phyloP scores from a whole-genome alignment of 2,113 vertebrate genomes.

The Phycodurus eques region DNA sequence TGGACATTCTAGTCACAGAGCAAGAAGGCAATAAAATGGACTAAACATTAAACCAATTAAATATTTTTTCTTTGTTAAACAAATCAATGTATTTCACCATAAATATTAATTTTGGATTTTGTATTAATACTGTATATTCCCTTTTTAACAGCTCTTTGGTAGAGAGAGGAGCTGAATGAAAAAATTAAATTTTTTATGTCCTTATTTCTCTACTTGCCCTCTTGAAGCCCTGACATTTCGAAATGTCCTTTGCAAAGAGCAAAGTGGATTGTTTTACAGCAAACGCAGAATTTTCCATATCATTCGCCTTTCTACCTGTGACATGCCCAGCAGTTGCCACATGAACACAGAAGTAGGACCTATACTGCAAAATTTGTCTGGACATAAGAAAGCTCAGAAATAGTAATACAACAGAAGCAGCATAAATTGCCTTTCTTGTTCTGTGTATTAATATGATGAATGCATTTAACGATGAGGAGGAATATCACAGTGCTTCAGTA shows the following conservation, averaged over 20 bases:
- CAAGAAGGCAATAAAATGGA: too few relatives aligned
- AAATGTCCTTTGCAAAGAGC: slow-evolving; percentile 44
- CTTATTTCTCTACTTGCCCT: slow-evolving; percentile 30
- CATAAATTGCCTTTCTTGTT: slow-evolving; percentile 38
- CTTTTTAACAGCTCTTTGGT: background rate
- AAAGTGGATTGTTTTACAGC: slow-evolving; percentile 32
- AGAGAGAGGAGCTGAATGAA: slow-evolving; percentile 9
- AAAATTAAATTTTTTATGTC: slow-evolving; percentile 37
- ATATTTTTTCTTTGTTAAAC: too few relatives aligned
- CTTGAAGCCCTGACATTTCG: slow-evolving; percentile 42
- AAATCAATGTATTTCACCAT: too few relatives aligned
- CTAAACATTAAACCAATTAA: too few relatives aligned
- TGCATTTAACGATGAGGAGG: background rate
- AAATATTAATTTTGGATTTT: background rate
- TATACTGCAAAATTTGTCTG: background rate
- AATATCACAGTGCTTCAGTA: slow-evolving; percentile 1
- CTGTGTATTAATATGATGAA: slow-evolving; percentile 15
- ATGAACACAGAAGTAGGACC: background rate
- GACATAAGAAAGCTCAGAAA: background rate
- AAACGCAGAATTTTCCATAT: slow-evolving; percentile 50
- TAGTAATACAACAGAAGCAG: background rate
- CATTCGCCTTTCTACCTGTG: slow-evolving; percentile 47
- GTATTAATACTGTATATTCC: background rate
- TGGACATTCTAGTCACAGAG: too few relatives aligned
- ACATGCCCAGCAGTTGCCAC: slow-evolving; percentile 13